Evolutionary conservation across 2,797 vertebrate genomes (phyloP).

Genomic region (Myripristis jacobus): DNA sequence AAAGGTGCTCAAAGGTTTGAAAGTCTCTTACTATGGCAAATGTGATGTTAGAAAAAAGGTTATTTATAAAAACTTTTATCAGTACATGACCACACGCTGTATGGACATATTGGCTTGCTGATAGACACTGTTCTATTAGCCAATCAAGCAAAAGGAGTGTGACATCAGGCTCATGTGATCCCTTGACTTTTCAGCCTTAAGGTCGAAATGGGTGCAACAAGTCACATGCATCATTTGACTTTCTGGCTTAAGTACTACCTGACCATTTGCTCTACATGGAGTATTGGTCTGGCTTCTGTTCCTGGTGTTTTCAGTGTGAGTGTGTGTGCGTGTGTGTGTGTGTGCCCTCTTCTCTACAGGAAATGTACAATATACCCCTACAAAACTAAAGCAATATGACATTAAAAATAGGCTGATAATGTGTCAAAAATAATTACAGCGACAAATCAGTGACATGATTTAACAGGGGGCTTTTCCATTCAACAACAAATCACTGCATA

Average conservation of each 20-base stretch:
- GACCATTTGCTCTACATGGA: neutral
- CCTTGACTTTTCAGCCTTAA: too few species aligned
- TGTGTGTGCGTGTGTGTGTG: too few species aligned
- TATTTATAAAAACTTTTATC: conserved; percentile 11
- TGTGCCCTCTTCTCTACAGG: neutral
- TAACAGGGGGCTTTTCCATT: conserved; percentile 26
- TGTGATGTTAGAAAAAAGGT: conserved; percentile 15
- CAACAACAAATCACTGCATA: neutral
- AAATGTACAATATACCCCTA: neutral
- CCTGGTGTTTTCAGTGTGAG: neutral
- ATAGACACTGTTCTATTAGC: too few species aligned
- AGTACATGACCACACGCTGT: neutral
- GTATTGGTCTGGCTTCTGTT: neutral
- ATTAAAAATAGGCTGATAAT: conserved; percentile 4
- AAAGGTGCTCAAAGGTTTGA: conserved; percentile 5
- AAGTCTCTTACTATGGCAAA: conserved; percentile 10
- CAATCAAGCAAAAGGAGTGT: too few species aligned
- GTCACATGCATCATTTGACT: neutral
- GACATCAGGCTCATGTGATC: too few species aligned
- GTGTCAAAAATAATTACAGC: conserved; percentile 16
- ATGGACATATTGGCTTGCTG: too few species aligned
- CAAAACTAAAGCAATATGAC: neutral
- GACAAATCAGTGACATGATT: conserved; percentile 19
- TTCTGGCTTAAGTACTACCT: conserved; percentile 4
- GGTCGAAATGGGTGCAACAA: neutral